Evolutionary conservation across 2,888 invertebrate genomes (phyloP), one percentile per base, ranked within the genome.

Genomic region (Gordius sp.): DNA sequence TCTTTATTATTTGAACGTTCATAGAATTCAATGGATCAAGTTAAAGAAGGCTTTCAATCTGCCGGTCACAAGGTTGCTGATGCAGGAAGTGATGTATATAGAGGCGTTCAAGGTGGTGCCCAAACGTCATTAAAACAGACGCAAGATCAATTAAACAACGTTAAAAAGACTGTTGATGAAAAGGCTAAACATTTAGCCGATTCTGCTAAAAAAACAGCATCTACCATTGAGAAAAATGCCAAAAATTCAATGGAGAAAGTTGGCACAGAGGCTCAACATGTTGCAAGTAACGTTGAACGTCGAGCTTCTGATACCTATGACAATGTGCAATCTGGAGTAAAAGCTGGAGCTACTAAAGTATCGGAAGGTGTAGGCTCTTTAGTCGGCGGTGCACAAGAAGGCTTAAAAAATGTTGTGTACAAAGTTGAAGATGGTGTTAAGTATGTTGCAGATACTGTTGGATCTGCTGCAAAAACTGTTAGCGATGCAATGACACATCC

Each of bases 11-110:
- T n/a, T n/a, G n/a, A n/a, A n/a, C n/a, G n/a, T n/a, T n/a, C n/a
- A n/a, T n/a, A n/a, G n/a, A n/a, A n/a, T n/a, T n/a, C 8, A n/a
- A 47, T 47, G 47, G 47, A 47, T n/a, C 16, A 47, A 47, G 47
- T 47, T 18, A 4, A 23, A 18, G 47, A 47, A 47, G 47, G 47
- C 8, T 47, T 47, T 20, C 8, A 20, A 8, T 47, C 47, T 8
- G 47, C 47, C 47, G 20, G n/a, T 18, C 4, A 20, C 4, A 47
- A 47, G 20, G 20, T 47, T 47, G 47, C 16, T 8, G 47, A 20
- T n/a, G 47, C 47, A 4, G 47, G 47, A n/a, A 4, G 23, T 4
- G 47, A 47, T 47, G 20, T 47, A 18, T 13, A 13, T 20, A 4
- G 23, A 8, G 47, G 47, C 20, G 20, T 47, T n/a, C 4, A 8